Percentiles rank a stretch among this genome's conserved stretches.
phyloP scores from a whole-genome alignment of 2,888 invertebrate genomes.

The Pediacus dermestoides region DNA sequence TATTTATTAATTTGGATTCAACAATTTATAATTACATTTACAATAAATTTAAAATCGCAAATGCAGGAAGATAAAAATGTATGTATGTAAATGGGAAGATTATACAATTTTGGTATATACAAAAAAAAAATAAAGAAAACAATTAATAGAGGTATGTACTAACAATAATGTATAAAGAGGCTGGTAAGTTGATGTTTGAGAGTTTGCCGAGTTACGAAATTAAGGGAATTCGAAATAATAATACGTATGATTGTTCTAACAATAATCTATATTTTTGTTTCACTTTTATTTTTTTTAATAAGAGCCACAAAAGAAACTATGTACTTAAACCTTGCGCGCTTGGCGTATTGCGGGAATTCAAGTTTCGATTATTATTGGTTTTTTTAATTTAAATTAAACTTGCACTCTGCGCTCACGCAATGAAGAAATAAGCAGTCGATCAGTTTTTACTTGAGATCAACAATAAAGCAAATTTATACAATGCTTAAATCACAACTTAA shows the following conservation, averaged over 20 bases:
- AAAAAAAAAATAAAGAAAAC: slow-evolving; percentile 12
- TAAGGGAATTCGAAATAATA: slow-evolving; percentile 30
- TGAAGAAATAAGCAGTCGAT: slow-evolving; percentile 42
- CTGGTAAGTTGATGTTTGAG: slow-evolving; percentile 21
- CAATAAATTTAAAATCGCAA: slow-evolving; percentile 30
- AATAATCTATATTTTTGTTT: slow-evolving; percentile 40
- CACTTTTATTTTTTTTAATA: slow-evolving; percentile 23
- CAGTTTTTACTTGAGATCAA: slow-evolving; percentile 46
- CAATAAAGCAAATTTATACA: slow-evolving; percentile 46
- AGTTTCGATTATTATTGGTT: slow-evolving; percentile 16
- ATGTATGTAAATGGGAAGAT: slow-evolving; percentile 13
- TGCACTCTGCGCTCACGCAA: slow-evolving; percentile 24
- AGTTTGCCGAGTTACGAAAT: slow-evolving; percentile 26
- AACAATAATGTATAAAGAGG: slow-evolving; percentile 26
- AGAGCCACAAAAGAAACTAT: slow-evolving; percentile 40
- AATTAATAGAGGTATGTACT: slow-evolving; percentile 19
- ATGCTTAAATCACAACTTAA: slow-evolving; percentile 44
- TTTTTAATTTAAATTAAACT: slow-evolving; percentile 16
- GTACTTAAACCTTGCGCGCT: too few relatives aligned
- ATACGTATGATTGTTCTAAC: slow-evolving; percentile 33
- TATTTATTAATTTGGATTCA: slow-evolving; percentile 31
- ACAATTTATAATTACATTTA: slow-evolving; percentile 33
- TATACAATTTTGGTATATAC: slow-evolving; percentile 4
- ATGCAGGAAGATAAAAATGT: slow-evolving; percentile 32
- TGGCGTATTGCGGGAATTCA: slow-evolving; percentile 28